phyloP scores from a whole-genome alignment of 2,888 invertebrate genomes.

The Deroplatys truncata region DNA sequence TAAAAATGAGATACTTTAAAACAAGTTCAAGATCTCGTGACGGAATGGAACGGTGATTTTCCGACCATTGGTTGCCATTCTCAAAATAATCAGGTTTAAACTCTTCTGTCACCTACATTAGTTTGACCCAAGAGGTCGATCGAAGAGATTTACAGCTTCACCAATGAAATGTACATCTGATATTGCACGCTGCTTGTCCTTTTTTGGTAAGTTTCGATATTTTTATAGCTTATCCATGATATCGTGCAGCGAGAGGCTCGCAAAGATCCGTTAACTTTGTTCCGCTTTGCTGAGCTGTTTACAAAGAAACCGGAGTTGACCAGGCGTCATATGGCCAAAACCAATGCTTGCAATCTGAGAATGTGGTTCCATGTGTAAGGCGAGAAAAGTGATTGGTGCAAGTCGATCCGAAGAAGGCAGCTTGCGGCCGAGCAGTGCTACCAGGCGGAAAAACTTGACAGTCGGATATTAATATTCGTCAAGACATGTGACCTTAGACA shows the following conservation, averaged over 20 bases:
- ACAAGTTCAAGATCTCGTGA: no score
- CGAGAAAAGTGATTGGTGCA: not conserved
- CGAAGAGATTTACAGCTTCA: no score
- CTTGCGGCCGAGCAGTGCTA: not conserved
- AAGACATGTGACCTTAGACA: not conserved
- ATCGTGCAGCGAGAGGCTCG: not conserved
- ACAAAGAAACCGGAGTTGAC: not conserved
- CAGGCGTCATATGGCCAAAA: not conserved
- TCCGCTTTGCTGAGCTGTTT: not conserved
- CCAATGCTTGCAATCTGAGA: not conserved
- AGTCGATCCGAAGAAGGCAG: not conserved
- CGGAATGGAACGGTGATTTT: no score
- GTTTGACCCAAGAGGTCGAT: no score
- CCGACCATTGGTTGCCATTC: no score
- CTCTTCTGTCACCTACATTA: no score
- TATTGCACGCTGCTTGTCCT: no score
- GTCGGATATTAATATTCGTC: not conserved
- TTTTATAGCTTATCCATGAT: not conserved
- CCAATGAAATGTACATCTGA: no score
- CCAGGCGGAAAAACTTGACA: not conserved
- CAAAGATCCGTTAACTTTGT: not conserved
- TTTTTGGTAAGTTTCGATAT: no score
- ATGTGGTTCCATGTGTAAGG: not conserved
- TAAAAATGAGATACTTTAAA: no score
- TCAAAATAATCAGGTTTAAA: no score